Base-by-base conservation (phyloP, 2,888 invertebrate species). In the Eupithecia insigniata region DNA sequence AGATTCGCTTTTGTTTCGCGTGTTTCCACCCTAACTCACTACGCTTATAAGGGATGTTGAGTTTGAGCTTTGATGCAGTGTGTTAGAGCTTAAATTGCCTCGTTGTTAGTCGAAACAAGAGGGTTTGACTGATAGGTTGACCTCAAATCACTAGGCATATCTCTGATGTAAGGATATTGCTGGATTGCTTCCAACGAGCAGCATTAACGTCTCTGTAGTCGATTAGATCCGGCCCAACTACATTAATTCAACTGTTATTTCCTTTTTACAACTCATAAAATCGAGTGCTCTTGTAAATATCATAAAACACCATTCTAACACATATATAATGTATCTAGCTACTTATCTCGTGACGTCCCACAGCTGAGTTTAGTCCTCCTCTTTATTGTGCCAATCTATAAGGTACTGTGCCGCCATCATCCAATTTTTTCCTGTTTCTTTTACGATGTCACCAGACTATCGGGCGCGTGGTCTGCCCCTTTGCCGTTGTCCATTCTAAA, bases 1-100 rank as follows among this genome's bases (percentile, higher is more conserved):
- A 82, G 85, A 85, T 83, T 82, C 84, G 85, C 89, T 87, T 90
- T 90, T 90, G 89, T 90, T 86, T 84, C 84, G 82, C 73, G 80
- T 79, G 55, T 28, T 3, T 8, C 60, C 10, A 39, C 39, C 73
- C 68, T 70, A 22, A 39, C 32, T 61, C 70, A 73, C 73, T 70
- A 5, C 32, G 2, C 18, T 30, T 18, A 22, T 55, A 16, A 8
- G 34, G 32, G 3, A 30, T 8, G 30, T 60, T 1, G 14, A 60
- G 30, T 7, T 60, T 60, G 60, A 30, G 30, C 60, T 30, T 30
- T 60, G 30, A 18, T 60, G 28, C 30, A 1, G 16, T 28, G 60
- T 18, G 30, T 30, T 60, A 60, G 30, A 30, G 60, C 30, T 30
- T 30, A 28, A 2, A 60, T 28, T 51, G 16, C 14, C 12, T 28